These are phyloP conservation scores for Erithacus rubecula DNA, from an alignment of 2,797 vertebrate species.

Conservation along the genomic window DNA sequence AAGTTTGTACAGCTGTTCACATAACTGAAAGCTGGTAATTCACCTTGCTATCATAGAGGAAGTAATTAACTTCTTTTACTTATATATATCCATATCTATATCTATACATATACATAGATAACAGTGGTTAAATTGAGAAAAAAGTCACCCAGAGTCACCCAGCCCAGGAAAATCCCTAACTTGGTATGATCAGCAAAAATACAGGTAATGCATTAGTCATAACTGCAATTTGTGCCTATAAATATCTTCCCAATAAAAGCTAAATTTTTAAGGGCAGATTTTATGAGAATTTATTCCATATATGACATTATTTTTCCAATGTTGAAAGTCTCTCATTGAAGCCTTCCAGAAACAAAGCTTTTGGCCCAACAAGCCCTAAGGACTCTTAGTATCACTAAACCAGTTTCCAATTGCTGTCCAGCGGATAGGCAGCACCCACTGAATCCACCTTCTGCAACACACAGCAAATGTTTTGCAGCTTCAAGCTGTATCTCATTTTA, in stretches of 20 bases:
- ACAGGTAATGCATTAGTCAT: background rate
- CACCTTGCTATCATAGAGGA: background rate
- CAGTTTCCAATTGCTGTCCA: background rate
- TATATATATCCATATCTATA: background rate
- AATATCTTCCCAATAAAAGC: background rate
- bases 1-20: slow-evolving; percentile 5
- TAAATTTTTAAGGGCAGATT: background rate
- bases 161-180: background rate
- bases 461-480: background rate
- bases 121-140: background rate
- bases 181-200: background rate
- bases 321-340: background rate
- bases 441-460: background rate
- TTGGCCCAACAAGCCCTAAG: background rate
- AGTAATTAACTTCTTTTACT: background rate
- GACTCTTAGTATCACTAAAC: background rate
- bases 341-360: background rate
- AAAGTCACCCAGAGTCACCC: background rate
- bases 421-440: background rate
- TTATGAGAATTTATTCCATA: background rate
- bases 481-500: background rate
- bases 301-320: background rate
- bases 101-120: background rate
- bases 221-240: background rate
- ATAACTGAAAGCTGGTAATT: background rate